Evolutionary conservation across 1,140 invertebrate genomes (phyloP).

Genomic region (Pollicipes pollicipes): DNA sequence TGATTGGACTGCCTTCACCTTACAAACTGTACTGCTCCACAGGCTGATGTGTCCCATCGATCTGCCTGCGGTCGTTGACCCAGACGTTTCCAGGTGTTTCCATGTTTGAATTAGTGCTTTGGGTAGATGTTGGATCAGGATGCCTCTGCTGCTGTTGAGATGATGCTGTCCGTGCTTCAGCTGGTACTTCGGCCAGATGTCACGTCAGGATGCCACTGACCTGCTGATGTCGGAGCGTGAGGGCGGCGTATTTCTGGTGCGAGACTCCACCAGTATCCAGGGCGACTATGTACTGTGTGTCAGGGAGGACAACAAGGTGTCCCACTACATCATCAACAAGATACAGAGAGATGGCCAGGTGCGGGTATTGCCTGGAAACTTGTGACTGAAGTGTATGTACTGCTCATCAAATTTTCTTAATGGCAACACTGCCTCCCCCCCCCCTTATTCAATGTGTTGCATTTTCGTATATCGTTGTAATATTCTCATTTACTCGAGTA

Average conservation of each 20-base stretch:
- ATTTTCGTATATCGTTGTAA: too few relatives aligned
- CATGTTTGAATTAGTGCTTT: too few relatives aligned
- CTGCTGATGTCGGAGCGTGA: slow-evolving; percentile 75
- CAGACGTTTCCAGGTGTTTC: too few relatives aligned
- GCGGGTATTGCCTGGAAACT: slow-evolving; percentile 7
- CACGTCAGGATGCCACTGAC: slow-evolving; percentile 78
- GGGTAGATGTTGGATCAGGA: background rate
- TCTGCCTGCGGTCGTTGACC: too few relatives aligned
- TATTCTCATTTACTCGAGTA: too few relatives aligned
- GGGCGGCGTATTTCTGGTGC: slow-evolving; percentile 81
- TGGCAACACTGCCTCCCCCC: too few relatives aligned
- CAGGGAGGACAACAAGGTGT: slow-evolving; percentile 85
- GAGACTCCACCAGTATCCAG: slow-evolving; percentile 76
- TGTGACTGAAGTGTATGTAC: background rate
- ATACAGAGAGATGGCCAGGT: slow-evolving; percentile 45
- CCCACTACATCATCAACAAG: slow-evolving; percentile 97
- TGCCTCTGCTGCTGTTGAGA: background rate
- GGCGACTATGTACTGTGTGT: slow-evolving; percentile 90
- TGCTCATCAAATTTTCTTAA: background rate
- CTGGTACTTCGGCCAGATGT: slow-evolving; percentile 91
- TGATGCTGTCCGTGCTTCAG: slow-evolving; percentile 35
- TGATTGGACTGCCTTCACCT: background rate
- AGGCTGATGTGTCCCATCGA: background rate
- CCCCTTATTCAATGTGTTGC: too few relatives aligned
- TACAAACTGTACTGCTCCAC: background rate